Evolutionary conservation across 2,888 invertebrate species (phyloP).

Genomic region (Apamea monoglypha): DNA sequence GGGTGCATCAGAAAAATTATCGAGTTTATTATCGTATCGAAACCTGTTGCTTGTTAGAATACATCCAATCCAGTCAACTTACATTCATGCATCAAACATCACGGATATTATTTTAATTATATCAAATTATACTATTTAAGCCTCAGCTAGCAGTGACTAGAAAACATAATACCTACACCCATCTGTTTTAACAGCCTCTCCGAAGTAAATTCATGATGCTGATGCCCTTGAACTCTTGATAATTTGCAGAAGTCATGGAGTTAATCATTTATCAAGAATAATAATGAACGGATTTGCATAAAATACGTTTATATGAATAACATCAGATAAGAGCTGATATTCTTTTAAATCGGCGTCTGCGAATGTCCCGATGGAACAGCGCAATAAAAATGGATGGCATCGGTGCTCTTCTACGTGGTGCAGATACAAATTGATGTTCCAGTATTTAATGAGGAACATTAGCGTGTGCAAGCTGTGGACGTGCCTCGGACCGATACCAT

Average conservation of each 20-base stretch:
- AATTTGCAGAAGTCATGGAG: slow-evolving; percentile 64
- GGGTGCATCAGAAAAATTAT: slow-evolving; percentile 68
- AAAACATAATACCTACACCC: slow-evolving; percentile 38
- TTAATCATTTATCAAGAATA: slow-evolving; percentile 72
- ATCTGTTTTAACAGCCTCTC: slow-evolving; percentile 50
- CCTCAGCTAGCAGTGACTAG: slow-evolving; percentile 18
- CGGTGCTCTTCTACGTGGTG: slow-evolving; percentile 73
- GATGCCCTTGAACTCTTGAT: slow-evolving; percentile 72
- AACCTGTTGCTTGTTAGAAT: slow-evolving; percentile 53
- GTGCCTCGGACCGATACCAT: slow-evolving; percentile 74
- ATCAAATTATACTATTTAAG: slow-evolving; percentile 36
- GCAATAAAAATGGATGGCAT: slow-evolving; percentile 67
- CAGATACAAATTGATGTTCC: slow-evolving; percentile 80
- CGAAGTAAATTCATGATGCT: slow-evolving; percentile 54
- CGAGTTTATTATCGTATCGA: slow-evolving; percentile 60
- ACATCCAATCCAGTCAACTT: slow-evolving; percentile 55
- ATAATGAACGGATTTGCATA: slow-evolving; percentile 70
- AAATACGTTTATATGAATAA: slow-evolving; percentile 57
- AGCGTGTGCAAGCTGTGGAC: slow-evolving; percentile 75
- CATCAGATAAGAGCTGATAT: slow-evolving; percentile 53
- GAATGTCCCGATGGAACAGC: slow-evolving; percentile 53
- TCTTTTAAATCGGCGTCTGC: slow-evolving; percentile 59
- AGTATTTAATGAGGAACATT: slow-evolving; percentile 81
- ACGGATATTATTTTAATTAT: slow-evolving; percentile 58
- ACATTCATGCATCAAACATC: slow-evolving; percentile 59